A percentile compares a stretch with the other conserved stretches of the same genome.
These are phyloP conservation scores for Gouania willdenowi DNA, from an alignment of 2,797 vertebrate genomes.

Conservation along the genomic window DNA sequence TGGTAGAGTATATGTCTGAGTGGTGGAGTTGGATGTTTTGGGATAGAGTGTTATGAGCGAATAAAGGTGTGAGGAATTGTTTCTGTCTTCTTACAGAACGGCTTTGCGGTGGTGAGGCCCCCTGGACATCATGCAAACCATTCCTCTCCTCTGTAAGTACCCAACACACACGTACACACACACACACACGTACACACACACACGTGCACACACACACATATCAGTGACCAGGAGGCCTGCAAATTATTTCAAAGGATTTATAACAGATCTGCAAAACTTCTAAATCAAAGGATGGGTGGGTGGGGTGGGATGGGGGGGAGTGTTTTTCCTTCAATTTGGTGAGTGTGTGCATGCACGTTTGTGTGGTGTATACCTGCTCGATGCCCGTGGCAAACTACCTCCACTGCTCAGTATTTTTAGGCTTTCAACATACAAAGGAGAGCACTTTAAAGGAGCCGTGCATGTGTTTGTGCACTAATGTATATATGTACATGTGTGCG, in stretches of 20 bases:
- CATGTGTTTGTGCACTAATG: slow-evolving; percentile 1
- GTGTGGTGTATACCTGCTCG: slow-evolving; percentile 35
- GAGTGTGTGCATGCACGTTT: background rate
- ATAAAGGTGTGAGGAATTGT: slow-evolving; percentile 28
- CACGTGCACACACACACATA: slow-evolving; percentile 18
- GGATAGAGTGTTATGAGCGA: background rate
- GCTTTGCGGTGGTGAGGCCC: slow-evolving; percentile 90
- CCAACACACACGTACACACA: slow-evolving; percentile 2
- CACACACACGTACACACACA: slow-evolving; percentile 8
- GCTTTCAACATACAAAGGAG: slow-evolving; percentile 29
- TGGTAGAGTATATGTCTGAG: no score
- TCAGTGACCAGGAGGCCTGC: slow-evolving; percentile 42
- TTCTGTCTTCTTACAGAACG: slow-evolving; percentile 78
- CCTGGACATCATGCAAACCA: slow-evolving; percentile 87
- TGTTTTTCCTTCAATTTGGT: no score
- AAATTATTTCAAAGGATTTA: slow-evolving; percentile 51
- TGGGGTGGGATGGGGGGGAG: no score
- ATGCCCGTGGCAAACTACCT: slow-evolving; percentile 33
- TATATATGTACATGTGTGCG: background rate
- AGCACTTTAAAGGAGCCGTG: slow-evolving; percentile 23
- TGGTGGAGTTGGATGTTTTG: no score
- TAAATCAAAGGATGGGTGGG: slow-evolving; percentile 17
- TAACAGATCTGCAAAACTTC: slow-evolving; percentile 41
- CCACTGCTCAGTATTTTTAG: slow-evolving; percentile 31
- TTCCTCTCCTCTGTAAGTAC: slow-evolving; percentile 84